phyloP scores from a whole-genome alignment of 1,140 invertebrate species.

The Drosophila aff. region DNA sequence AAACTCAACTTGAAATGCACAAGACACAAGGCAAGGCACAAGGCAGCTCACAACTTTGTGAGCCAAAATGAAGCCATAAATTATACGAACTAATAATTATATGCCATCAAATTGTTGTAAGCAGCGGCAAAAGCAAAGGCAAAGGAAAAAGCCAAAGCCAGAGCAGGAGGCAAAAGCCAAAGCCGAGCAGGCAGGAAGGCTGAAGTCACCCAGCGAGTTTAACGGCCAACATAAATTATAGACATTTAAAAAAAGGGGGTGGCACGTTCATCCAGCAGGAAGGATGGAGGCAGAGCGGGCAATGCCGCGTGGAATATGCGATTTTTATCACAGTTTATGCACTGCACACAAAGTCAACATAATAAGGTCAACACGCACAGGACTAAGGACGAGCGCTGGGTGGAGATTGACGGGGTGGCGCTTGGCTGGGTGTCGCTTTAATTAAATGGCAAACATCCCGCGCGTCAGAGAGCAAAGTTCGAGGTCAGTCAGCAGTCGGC shows the following conservation, averaged over 20 bases:
- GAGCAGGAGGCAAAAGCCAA: constrained; percentile 27
- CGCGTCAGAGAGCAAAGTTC: constrained; percentile 68
- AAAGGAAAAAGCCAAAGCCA: constrained; percentile 16
- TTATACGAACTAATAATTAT: constrained; percentile 83
- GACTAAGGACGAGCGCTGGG: constrained; percentile 27
- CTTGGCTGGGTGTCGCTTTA: constrained; percentile 56
- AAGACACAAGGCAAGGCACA: constrained; percentile 44
- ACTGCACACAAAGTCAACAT: constrained; percentile 82
- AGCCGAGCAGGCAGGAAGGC: constrained; percentile 39
- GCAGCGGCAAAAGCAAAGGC: constrained; percentile 38
- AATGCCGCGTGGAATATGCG: constrained; percentile 68
- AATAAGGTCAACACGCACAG: constrained; percentile 79
- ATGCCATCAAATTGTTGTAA: constrained; percentile 81
- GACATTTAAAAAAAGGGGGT: constrained; percentile 68
- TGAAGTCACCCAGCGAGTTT: constrained; percentile 67
- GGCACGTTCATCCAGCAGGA: constrained; percentile 30
- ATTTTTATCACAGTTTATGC: constrained; percentile 82
- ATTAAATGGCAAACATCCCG: constrained; percentile 72
- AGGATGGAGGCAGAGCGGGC: constrained; percentile 14
- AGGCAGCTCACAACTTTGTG: constrained; percentile 65
- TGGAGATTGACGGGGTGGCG: constrained; percentile 11
- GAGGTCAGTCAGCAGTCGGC: constrained; percentile 53
- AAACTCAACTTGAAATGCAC: constrained; percentile 38
- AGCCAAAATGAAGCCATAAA: constrained; percentile 77
- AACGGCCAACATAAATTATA: constrained; percentile 78